Evolutionary conservation across 2,113 vertebrate species (phyloP).

Genomic region (Bos indicus): DNA sequence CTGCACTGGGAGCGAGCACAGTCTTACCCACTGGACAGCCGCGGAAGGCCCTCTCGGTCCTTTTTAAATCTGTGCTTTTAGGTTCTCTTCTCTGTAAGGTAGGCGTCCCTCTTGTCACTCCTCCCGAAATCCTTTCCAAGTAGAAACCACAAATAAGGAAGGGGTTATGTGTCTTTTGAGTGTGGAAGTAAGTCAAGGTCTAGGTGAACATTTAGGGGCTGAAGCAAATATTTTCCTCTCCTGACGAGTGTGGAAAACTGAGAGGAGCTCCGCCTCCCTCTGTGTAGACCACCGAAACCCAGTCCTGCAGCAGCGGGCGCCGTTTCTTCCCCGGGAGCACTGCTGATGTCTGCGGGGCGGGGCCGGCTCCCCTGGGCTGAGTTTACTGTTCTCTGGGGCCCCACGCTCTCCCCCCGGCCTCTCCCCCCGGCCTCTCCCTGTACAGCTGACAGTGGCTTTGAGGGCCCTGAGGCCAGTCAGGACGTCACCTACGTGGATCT

Average conservation of each 20-base stretch:
- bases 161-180: no score
- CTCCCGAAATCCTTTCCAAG: background rate
- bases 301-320: fast-evolving
- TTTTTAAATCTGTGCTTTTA: fast-evolving
- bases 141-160: background rate
- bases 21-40: background rate
- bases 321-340: fast-evolving
- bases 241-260: fast-evolving
- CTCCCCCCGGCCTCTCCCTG: fast-evolving
- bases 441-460: fast-evolving
- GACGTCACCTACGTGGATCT: fast-evolving
- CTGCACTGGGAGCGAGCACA: background rate
- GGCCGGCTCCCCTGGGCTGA: fast-evolving
- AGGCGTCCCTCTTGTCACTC: fast-evolving
- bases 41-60: no score
- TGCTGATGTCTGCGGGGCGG: fast-evolving
- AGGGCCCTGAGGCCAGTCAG: background rate
- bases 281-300: fast-evolving
- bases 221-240: background rate
- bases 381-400: fast-evolving
- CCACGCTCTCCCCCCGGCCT: fast-evolving
- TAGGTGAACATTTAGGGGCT: background rate
- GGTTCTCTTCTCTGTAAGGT: background rate
- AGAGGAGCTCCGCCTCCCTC: fast-evolving
- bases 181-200: background rate